These are phyloP conservation scores for Eupithecia abbreviata DNA, from an alignment of 2,888 invertebrate genomes.

Conservation along the genomic window DNA sequence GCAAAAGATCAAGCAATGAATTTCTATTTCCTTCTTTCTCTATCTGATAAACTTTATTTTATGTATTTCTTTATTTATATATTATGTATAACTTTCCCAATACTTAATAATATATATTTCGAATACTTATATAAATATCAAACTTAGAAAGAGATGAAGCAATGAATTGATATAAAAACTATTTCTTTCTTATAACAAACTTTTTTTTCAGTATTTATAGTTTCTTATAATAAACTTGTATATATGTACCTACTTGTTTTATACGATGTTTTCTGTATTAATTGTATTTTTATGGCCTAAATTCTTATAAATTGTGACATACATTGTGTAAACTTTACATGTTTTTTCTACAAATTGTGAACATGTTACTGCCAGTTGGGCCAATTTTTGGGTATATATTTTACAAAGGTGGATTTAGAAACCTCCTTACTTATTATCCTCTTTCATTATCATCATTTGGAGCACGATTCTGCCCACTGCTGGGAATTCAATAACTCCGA, in stretches of 20 bases:
- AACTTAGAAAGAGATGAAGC: neutral
- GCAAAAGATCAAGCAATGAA: neutral
- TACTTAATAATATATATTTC: neutral
- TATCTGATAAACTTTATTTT: neutral
- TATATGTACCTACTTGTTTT: neutral
- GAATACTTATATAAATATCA: neutral
- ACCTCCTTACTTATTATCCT: neutral
- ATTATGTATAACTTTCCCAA: neutral
- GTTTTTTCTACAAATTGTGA: neutral
- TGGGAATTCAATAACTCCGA: neutral
- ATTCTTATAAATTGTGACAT: slow-evolving; percentile 1
- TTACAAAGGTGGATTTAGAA: neutral
- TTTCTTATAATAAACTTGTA: neutral
- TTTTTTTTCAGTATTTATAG: neutral
- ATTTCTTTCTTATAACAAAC: neutral
- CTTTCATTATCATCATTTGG: neutral
- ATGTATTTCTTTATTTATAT: neutral
- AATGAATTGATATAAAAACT: neutral
- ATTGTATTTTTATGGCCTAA: neutral
- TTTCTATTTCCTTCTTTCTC: neutral
- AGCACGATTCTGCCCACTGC: neutral
- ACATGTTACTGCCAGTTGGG: neutral
- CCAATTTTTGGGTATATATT: neutral
- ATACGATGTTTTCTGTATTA: neutral
- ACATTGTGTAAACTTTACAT: neutral